A percentile compares a stretch with the other conserved stretches of the same genome.
These are phyloP conservation scores for Leptopilina syphax DNA, from an alignment of 2,888 invertebrate genomes.

Conservation along the genomic window DNA sequence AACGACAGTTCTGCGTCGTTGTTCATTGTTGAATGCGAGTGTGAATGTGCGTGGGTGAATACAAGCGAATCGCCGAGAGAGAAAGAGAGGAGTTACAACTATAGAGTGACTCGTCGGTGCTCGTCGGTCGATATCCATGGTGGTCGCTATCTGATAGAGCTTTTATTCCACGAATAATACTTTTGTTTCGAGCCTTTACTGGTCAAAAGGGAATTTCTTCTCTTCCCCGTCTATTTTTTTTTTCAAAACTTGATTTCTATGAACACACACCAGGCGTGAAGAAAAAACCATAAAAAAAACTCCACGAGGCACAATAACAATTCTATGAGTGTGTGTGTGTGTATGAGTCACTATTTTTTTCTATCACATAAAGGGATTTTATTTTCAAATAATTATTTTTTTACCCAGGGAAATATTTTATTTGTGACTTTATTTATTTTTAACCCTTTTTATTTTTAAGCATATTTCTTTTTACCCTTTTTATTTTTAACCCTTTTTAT, in stretches of 20 bases:
- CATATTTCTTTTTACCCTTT: too few species aligned
- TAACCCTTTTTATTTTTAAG: not conserved
- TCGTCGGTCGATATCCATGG: constrained; percentile 52
- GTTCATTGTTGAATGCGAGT: constrained; percentile 10
- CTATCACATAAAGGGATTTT: not conserved
- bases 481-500: too few species aligned
- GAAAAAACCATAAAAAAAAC: constrained; percentile 21
- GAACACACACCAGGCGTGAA: not conserved
- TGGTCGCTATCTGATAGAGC: constrained; percentile 38
- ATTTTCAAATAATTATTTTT: not conserved
- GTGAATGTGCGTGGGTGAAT: constrained; percentile 41
- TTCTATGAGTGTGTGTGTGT: not conserved
- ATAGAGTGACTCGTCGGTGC: constrained; percentile 41
- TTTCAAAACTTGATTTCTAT: constrained; percentile 10
- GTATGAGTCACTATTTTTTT: not conserved
- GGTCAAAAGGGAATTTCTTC: constrained; percentile 16
- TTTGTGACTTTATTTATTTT: too few species aligned
- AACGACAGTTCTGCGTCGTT: not conserved
- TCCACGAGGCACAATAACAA: not conserved
- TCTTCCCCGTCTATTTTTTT: not conserved
- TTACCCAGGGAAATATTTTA: too few species aligned
- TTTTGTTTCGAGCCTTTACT: constrained; percentile 38
- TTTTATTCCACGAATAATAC: constrained; percentile 17
- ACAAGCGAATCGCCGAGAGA: constrained; percentile 19
- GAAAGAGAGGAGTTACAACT: constrained; percentile 8